Evolutionary conservation across 2,888 invertebrate species (phyloP).

Genomic region (Aporophyla lueneburgensis): DNA sequence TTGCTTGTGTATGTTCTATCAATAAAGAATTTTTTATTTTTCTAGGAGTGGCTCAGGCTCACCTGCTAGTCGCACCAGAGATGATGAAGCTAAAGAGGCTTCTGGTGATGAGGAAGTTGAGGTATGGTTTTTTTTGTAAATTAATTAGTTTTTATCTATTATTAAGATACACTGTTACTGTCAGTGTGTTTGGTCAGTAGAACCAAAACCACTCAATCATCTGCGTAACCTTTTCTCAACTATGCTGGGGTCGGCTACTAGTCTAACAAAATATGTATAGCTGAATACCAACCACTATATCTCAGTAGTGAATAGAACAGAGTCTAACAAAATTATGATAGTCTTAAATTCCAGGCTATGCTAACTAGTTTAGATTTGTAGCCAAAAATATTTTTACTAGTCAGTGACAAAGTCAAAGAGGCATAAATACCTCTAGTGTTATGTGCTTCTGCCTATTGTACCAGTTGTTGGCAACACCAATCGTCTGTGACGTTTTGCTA

Average conservation of each 20-base stretch:
- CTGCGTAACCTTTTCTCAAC: background rate
- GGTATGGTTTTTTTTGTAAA: conserved; percentile 64
- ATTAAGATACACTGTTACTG: background rate
- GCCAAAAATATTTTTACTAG: background rate
- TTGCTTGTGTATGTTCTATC: background rate
- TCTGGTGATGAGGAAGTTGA: conserved; percentile 93
- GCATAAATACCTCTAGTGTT: background rate
- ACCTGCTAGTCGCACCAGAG: conserved; percentile 85
- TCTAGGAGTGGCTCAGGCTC: conserved; percentile 84
- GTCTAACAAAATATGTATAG: background rate
- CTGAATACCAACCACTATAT: background rate
- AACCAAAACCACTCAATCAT: background rate
- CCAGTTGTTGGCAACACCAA: conserved; percentile 36
- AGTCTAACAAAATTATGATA: background rate
- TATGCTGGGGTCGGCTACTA: background rate
- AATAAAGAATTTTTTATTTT: conserved; percentile 15
- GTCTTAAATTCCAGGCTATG: background rate
- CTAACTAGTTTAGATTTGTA: background rate
- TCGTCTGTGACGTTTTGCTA: conserved; percentile 61
- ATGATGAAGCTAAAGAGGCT: conserved; percentile 93
- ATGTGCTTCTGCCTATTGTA: too few species aligned
- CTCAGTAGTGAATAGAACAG: too few species aligned
- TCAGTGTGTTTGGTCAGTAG: background rate
- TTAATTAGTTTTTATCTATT: background rate
- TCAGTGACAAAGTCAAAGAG: too few species aligned